These are phyloP conservation scores for Pseudochaenichthys georgianus DNA, from an alignment of 2,797 vertebrate genomes.

Conservation along the genomic window DNA sequence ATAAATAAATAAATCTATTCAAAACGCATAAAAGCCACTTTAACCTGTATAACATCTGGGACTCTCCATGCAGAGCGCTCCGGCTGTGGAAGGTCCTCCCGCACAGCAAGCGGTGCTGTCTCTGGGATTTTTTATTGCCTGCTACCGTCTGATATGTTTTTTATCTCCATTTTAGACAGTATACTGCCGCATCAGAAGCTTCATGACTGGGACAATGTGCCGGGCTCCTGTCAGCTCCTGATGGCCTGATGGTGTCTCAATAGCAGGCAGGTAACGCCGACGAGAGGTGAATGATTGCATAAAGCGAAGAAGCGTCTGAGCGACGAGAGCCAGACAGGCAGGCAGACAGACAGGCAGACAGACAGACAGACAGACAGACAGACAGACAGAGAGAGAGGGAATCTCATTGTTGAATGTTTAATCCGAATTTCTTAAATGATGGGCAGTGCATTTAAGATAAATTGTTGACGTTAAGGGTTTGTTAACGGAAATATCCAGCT, in stretches of 20 bases:
- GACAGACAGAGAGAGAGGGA: slow-evolving; percentile 7
- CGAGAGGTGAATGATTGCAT: slow-evolving; percentile 70
- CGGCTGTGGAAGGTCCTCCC: slow-evolving; percentile 81
- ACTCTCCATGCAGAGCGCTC: not conserved
- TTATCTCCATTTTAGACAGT: slow-evolving; percentile 78
- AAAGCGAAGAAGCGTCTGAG: slow-evolving; percentile 11
- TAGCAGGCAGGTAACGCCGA: slow-evolving; percentile 79
- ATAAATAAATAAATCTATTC: not conserved
- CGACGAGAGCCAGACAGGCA: not conserved
- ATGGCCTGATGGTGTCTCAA: slow-evolving; percentile 65
- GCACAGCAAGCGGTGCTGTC: slow-evolving; percentile 83
- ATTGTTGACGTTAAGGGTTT: slow-evolving; percentile 25
- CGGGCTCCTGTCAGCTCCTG: slow-evolving; percentile 62
- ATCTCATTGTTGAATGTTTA: slow-evolving; percentile 15
- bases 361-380: not conserved
- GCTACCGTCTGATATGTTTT: slow-evolving; percentile 59
- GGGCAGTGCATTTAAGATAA: slow-evolving; percentile 17
- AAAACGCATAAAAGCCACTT: not conserved
- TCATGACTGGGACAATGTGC: slow-evolving; percentile 71
- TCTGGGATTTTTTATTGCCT: slow-evolving; percentile 47
- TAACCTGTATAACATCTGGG: not conserved
- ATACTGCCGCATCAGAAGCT: slow-evolving; percentile 69
- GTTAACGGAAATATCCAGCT: slow-evolving; percentile 12
- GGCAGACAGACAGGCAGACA: not conserved
- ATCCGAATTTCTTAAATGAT: slow-evolving; percentile 11